Percentiles rank a stretch among this genome's conserved stretches.
These are phyloP conservation scores for Propithecus coquereli DNA, from an alignment of 2,113 vertebrate genomes.

Conservation along the genomic window DNA sequence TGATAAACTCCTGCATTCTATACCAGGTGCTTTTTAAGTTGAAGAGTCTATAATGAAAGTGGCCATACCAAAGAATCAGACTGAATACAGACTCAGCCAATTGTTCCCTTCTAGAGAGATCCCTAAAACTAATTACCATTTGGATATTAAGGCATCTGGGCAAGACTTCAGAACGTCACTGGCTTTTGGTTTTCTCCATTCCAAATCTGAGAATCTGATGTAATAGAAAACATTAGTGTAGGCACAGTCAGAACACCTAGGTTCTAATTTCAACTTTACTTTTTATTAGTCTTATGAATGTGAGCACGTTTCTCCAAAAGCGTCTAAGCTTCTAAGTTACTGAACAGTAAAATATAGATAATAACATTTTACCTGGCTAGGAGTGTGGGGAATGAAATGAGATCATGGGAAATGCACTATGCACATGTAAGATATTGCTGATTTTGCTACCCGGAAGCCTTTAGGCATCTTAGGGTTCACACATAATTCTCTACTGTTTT, in stretches of 20 bases:
- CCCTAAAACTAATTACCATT: background rate
- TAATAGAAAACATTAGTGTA: background rate
- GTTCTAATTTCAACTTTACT: background rate
- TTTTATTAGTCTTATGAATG: background rate
- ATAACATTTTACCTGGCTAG: background rate
- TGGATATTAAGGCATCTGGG: background rate
- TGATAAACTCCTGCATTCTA: background rate
- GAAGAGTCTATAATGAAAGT: background rate
- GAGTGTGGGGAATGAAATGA: background rate
- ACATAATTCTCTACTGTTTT: background rate
- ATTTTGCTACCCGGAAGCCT: background rate
- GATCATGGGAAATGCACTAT: background rate
- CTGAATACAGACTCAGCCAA: background rate
- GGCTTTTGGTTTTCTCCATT: background rate
- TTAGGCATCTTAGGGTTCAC: background rate
- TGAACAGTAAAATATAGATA: background rate
- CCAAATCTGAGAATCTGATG: background rate
- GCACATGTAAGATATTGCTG: background rate
- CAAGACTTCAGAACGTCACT: background rate
- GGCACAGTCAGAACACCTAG: background rate
- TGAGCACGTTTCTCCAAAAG: background rate
- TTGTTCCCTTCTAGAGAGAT: background rate
- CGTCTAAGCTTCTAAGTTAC: background rate
- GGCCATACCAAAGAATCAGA: background rate
- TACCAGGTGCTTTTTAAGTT: background rate